Evolutionary conservation across 2,888 invertebrate genomes (phyloP), one percentile per base, ranked within the genome.

Genomic region (Plutella xylostella): DNA sequence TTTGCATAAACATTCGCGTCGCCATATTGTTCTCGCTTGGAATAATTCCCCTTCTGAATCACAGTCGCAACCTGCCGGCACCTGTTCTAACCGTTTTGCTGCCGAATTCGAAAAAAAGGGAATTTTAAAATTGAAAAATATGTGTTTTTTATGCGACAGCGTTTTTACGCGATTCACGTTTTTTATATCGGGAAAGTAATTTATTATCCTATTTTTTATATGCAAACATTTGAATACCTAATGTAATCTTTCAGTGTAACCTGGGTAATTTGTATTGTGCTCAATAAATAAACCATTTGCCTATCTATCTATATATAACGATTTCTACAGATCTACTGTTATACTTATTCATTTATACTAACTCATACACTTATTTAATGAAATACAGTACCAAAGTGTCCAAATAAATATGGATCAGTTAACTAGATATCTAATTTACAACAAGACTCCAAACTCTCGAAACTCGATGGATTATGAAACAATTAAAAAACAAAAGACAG

Each of bases 361-460:
- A n/a, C n/a, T n/a, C n/a, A n/a, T n/a, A n/a, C n/a, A n/a, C n/a
- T n/a, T n/a, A n/a, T n/a, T 28, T 28, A 28, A 28, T 25, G 25
- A 28, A 28, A n/a, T 28, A 3, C 28, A 28, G 28, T 28, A 28
- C 11, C 11, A 34, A 34, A 34, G 14, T 4, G 18, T 30, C 21
- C 9, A 31, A 11, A 40, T 12, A 9, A 38, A 22, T 19, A 39
- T 40, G 75, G 82, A 82, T 54, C 75, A 70, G 33, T 53, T 82
- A 44, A 77, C 74, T 40, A 75, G 71, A 42, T 82, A 60, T 47
- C 49, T 82, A 47, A 68, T 82, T 33, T 82, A 82, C 48, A 82
- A 82, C 51, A 71, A 66, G 60, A 77, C 70, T 3, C 82, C 82
- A n/a, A 64, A 62, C 48, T 62, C 62, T 17, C 65, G 61, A 4